These are phyloP conservation scores for Megaleporinus macrocephalus DNA, from an alignment of 2,113 vertebrate genomes.

Conservation along the genomic window DNA sequence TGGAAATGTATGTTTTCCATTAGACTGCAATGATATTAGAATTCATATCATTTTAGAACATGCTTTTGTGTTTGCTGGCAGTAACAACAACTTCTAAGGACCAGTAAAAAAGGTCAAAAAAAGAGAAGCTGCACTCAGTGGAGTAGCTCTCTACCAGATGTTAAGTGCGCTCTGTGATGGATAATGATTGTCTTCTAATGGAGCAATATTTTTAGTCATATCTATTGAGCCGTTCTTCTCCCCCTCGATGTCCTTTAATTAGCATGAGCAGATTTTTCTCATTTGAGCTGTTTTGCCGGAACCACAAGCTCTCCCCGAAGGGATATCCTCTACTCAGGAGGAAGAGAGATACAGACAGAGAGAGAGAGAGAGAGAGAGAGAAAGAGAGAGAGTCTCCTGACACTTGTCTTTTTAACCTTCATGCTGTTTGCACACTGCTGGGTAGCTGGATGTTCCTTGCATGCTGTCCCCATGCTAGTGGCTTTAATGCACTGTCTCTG, in stretches of 20 bases:
- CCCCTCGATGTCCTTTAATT: conserved; percentile 53
- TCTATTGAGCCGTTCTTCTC: conserved; percentile 17
- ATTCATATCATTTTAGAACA: not conserved
- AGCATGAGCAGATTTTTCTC: conserved; percentile 46
- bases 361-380: not conserved
- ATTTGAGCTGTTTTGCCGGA: conserved; percentile 44
- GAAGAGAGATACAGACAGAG: not conserved
- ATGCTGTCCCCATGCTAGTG: not conserved
- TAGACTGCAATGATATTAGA: no score
- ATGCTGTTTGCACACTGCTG: conserved; percentile 28
- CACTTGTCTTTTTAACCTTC: conserved; percentile 56
- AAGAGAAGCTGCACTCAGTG: not conserved
- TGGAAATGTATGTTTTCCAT: no score
- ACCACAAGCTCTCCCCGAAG: conserved; percentile 31
- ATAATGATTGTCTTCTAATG: conserved; percentile 26
- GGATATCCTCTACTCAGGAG: conserved; percentile 44
- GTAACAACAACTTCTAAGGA: not conserved
- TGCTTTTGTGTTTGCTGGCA: not conserved
- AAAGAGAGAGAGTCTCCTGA: conserved; percentile 20
- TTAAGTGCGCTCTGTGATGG: conserved; percentile 23
- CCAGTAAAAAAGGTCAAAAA: not conserved
- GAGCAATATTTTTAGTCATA: conserved; percentile 27
- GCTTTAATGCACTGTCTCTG: not conserved
- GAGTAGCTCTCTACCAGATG: conserved; percentile 18
- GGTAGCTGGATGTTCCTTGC: conserved; percentile 23